phyloP scores from a whole-genome alignment of 2,113 vertebrate species.

The Nerophis lumbriciformis region DNA sequence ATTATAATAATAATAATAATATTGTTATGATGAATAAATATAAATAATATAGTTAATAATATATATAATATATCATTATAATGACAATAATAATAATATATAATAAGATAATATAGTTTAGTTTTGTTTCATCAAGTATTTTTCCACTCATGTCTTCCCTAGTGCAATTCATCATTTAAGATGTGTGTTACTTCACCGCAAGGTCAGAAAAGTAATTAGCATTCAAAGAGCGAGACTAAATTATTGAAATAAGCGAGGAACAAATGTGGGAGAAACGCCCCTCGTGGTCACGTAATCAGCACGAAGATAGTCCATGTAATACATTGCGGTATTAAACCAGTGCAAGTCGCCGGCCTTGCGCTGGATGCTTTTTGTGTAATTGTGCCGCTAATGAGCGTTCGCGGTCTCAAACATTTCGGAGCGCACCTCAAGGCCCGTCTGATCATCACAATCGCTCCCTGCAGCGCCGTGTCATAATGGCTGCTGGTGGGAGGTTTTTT shows the following conservation, averaged over 20 bases:
- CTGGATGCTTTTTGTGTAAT: conserved; percentile 32
- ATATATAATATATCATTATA: too few relatives aligned
- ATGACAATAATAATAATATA: too few relatives aligned
- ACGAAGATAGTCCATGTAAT: conserved; percentile 12
- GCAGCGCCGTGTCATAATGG: conserved; percentile 23
- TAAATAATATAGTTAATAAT: too few relatives aligned
- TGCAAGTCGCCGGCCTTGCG: conserved; percentile 13
- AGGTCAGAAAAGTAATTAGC: conserved; percentile 40
- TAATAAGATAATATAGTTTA: too few relatives aligned
- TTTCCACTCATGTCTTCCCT: neutral
- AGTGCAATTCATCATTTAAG: conserved; percentile 9
- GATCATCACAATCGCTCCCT: conserved; percentile 14
- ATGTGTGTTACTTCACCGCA: conserved; percentile 9
- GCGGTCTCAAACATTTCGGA: conserved; percentile 22
- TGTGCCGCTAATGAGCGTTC: conserved; percentile 16
- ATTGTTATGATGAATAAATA: too few relatives aligned
- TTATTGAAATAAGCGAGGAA: conserved; percentile 26
- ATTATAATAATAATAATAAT: too few relatives aligned
- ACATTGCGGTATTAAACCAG: conserved; percentile 13
- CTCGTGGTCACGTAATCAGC: conserved; percentile 15
- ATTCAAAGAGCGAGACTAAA: conserved; percentile 2
- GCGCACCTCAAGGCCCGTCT: conserved; percentile 11
- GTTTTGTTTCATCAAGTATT: neutral
- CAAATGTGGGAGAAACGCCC: conserved; percentile 13
- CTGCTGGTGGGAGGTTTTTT: conserved; percentile 27